These are phyloP conservation scores for Lucifuga dentata DNA, from an alignment of 2,113 vertebrate genomes.

Conservation along the genomic window DNA sequence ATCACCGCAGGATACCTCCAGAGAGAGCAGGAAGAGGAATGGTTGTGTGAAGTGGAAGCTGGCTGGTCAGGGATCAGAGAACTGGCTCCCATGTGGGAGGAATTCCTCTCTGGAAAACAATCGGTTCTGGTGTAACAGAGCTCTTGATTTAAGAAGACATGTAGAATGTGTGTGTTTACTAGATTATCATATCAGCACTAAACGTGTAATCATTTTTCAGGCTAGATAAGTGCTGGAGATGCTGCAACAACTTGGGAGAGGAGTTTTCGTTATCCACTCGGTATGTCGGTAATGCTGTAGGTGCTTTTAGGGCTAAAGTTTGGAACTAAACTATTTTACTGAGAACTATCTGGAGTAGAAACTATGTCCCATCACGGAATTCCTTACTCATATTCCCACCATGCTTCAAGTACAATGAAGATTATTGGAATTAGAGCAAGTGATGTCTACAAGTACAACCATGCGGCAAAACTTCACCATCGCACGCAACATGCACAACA, in stretches of 20 bases:
- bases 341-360: too few species aligned
- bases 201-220: not conserved
- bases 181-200: slow-evolving; percentile 38
- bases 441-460: too few species aligned
- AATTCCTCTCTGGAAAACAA: slow-evolving; percentile 48
- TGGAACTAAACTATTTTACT: too few species aligned
- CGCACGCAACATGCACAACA: too few species aligned
- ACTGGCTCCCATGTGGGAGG: slow-evolving; percentile 45
- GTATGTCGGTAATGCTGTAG: not conserved
- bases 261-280: slow-evolving; percentile 9
- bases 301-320: too few species aligned
- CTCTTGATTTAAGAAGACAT: slow-evolving; percentile 59
- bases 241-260: not conserved
- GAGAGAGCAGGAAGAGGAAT: slow-evolving; percentile 37
- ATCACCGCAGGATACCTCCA: slow-evolving; percentile 12
- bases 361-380: too few species aligned
- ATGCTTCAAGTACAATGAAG: too few species aligned
- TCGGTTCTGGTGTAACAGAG: slow-evolving; percentile 31
- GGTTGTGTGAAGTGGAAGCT: slow-evolving; percentile 23
- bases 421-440: too few species aligned
- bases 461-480: too few species aligned
- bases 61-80: slow-evolving; percentile 42
- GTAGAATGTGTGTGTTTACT: slow-evolving; percentile 37
- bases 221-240: slow-evolving; percentile 7
- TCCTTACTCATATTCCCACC: too few species aligned